Base-by-base conservation (phyloP, 2,888 invertebrate genomes). In the Chymomyza procnemis region DNA sequence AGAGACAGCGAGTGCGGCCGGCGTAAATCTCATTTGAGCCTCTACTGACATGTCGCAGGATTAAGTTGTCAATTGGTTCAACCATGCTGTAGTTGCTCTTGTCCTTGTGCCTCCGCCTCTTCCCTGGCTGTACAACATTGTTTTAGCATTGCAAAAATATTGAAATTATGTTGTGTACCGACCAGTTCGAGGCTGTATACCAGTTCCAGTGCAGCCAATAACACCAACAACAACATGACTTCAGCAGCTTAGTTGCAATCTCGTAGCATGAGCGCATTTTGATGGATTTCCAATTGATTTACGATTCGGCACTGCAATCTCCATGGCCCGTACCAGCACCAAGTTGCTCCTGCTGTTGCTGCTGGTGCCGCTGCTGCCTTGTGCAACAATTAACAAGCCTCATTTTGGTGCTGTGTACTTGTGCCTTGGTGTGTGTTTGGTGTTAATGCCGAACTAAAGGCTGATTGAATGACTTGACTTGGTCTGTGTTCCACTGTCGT, bases 11-110 rank as follows among this genome's bases (percentile, higher is more conserved):
- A 60, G 12, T 5, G 74, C 66, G 61, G n/a, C n/a, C 73, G 69
- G 74, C 78, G 87, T 89, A 89, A 88, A 89, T 78, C 88, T 85
- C 84, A 80, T 81, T 81, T 88, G 78, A 85, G 87, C 84, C 80
- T 77, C 76, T 71, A 83, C 79, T 85, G 84, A 85, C 84, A 83
- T 85, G 84, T 85, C 80, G 86, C 86, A 83, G 84, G 84, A 85
- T 85, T 85, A 85, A 83, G 86, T 87, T 85, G 84, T 85, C 84
- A 84, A 87, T 84, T 85, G 86, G 73, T 72, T 69, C 67, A 66
- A 71, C 61, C 58, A 52, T 66, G 54, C 47, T 55, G 61, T 54
- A 55, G 55, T 48, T 48, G 61, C 26, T 65, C 61, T 41, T 54
- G 55, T 61, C 22, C 26, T 55, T 56, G 54, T 4, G 6, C 30